Base-by-base conservation (phyloP, 1,140 invertebrate species). In the Phenacoccus solenopsis region DNA sequence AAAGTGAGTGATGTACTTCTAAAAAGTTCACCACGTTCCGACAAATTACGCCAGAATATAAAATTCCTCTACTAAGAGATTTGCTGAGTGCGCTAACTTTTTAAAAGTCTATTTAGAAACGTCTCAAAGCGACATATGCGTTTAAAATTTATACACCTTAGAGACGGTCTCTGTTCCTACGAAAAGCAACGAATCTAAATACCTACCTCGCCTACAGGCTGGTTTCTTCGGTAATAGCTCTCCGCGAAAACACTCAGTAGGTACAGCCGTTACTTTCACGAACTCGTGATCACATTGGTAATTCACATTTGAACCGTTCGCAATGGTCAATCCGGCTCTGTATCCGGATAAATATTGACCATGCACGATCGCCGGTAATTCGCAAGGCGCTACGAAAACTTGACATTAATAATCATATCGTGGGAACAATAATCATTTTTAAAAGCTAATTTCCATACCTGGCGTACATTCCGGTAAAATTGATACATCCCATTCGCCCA, bases 281-380 rank as follows among this genome's bases (percentile, higher is more conserved):
- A 83, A 83, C 22, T 86, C 84, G 5, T 79, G 80, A 64, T 90
- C 86, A 74, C 87, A 89, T 56, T 86, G 84, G 57, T 86, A 86
- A 67, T 79, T 82, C 0, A 89, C 86, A 0, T 82, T 82, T 1
- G 88, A 87, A 0, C 88, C 89, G 75, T 91, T 89, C 1, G 86
- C 87, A 25, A 91, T 89, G 0, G 87, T 90, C 0, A 90, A 80
- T 1, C 90, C 90, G 7, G 86, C 82, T 56, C 89, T 79, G 79
- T 91, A 91, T 0, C 89, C 89, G 4, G 85, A 83, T 72, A 86
- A 81, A 75, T 93, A 93, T 24, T 87, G 84, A 0, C 90, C 88
- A 57, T 89, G 83, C 9, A 82, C 78, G 22, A 93, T 85, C 0
- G 83, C 78, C 0, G 90, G 90, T 9, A 93, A 80, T 30, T 87